Evolutionary conservation across 92 coral and sea anemone genomes (phyloP).

Genomic region (Parazoanthus swiftii): DNA sequence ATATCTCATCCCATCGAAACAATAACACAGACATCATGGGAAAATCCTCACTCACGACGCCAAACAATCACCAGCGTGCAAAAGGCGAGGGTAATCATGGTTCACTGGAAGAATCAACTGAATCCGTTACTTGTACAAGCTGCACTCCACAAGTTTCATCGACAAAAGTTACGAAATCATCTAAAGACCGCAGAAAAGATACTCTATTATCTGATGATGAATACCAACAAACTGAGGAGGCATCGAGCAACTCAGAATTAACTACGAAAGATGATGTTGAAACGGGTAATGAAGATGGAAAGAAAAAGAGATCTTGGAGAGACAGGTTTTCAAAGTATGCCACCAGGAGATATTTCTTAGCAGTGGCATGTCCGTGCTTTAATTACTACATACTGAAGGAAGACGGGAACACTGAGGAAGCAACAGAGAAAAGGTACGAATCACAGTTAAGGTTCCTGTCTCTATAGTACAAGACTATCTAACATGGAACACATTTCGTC

Average conservation of each 20-base stretch:
- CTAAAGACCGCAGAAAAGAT: not conserved
- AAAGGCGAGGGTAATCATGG: not conserved
- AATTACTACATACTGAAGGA: slow-evolving; percentile 55
- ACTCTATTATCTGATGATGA: not conserved
- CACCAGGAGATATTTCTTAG: slow-evolving; percentile 48
- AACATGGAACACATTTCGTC: not conserved
- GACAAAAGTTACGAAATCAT: not conserved
- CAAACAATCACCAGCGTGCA: not conserved
- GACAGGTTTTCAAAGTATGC: not conserved
- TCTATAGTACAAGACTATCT: not conserved
- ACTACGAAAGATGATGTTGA: not conserved
- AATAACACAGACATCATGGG: not conserved
- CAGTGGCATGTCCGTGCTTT: slow-evolving; percentile 62
- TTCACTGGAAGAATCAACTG: not conserved
- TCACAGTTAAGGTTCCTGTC: not conserved
- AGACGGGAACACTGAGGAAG: not conserved
- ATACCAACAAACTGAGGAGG: not conserved
- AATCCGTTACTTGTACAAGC: not conserved
- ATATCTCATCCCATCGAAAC: not conserved
- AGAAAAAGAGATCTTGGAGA: slow-evolving; percentile 22
- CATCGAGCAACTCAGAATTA: slow-evolving; percentile 3
- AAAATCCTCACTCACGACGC: no score
- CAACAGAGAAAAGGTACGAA: slow-evolving; percentile 1
- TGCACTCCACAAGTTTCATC: not conserved
- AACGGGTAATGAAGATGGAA: not conserved